Percentiles rank a stretch among this genome's conserved stretches.
Conservation (phyloP, 2,888 invertebrate species). For the Acanthosepion esculentum region DNA sequence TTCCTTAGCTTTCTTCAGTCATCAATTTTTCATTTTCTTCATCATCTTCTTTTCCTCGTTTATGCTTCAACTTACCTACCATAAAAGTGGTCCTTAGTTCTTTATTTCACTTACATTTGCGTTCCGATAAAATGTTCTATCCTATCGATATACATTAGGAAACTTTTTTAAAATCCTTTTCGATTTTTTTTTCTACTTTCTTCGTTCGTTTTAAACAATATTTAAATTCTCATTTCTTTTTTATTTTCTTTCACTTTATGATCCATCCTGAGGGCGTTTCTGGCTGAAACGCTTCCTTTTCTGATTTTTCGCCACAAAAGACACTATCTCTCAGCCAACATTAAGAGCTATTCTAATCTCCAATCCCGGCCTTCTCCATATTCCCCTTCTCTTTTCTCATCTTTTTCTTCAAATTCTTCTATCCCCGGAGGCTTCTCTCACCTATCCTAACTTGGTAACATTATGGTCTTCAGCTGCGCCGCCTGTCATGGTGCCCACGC, state of each 20-base stretch:
- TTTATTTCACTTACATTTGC: background rate
- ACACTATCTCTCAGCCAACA: background rate
- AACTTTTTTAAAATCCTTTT: too few relatives aligned
- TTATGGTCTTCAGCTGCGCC: conserved; percentile 33
- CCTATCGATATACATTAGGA: background rate
- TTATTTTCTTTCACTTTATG: background rate
- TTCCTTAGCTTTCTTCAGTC: too few relatives aligned
- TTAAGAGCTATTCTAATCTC: background rate
- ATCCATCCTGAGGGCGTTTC: background rate
- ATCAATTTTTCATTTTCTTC: background rate
- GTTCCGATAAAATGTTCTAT: background rate
- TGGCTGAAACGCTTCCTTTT: background rate
- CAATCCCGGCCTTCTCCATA: background rate
- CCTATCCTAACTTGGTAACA: background rate
- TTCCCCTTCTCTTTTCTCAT: background rate
- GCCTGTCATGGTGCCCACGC: background rate
- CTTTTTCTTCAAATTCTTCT: background rate
- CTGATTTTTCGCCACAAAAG: background rate
- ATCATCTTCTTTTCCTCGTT: background rate
- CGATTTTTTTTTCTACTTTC: background rate
- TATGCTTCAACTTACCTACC: too few relatives aligned
- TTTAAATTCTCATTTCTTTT: background rate
- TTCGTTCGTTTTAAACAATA: background rate
- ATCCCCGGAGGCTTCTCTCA: background rate
- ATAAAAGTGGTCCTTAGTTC: too few relatives aligned